Base-by-base conservation (phyloP, 2,797 vertebrate species). In the Myotis vivesi region DNA sequence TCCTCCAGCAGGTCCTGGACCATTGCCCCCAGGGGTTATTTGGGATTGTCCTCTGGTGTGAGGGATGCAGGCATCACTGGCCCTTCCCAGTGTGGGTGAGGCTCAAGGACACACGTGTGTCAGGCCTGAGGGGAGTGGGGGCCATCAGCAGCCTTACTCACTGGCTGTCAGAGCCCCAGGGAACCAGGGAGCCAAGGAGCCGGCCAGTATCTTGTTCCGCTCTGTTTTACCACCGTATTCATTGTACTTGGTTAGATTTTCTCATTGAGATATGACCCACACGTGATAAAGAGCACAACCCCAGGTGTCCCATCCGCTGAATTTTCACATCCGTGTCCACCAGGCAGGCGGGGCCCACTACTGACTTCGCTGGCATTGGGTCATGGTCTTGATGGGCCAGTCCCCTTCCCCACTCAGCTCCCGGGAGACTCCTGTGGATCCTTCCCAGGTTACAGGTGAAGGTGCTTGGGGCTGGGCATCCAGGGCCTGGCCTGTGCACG, bases 121-220 rank as follows among this genome's bases (percentile, higher is more conserved):
- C 71, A 25, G 33, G 22, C 71, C 62, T 22, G 19, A 20, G 44
- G n/a, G 8, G 20, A 23, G n/a, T 4, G 4, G 19, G 80, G 44
- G 64, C 64, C 12, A 1, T 28, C 6, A 13, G 22, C 17, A 12
- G 44, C 11, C 0, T 41, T 62, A 33, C 38, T 22, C 41, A 62
- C 72, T 22, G 41, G 30, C 81, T 3, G 0, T 25, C 12, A 5
- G 38, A 16, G 23, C 30, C 17, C 17, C 3, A 5, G 72, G 84
- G 36, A 28, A 4, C 8, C 20, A 8, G 38, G 59, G 6, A n/a
- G 46, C 46, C 46, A 12, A 30, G 30, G 23, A 8, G 36, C 3
- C 1, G 2, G 57, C 83, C 6, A 0, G 71, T 0, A 0, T 28
- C 33, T 16, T 28, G 2, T 46, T 16, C 30, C 8, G 1, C 11